Evolutionary conservation across 2,888 invertebrate species (phyloP).

Genomic region (Cryptocheilus praepositus): DNA sequence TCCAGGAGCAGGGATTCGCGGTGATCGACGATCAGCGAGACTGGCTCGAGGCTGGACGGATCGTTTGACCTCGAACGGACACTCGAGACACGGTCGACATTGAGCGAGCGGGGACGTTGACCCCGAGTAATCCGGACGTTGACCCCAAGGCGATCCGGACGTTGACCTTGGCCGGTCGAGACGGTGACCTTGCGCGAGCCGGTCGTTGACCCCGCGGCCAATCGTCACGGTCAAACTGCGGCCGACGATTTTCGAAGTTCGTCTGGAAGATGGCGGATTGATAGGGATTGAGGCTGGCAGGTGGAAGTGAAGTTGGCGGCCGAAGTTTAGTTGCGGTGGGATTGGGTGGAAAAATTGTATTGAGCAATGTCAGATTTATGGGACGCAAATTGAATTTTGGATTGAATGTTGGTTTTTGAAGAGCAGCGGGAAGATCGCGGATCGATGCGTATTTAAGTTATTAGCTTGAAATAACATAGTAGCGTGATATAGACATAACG

Average conservation of each 20-base stretch:
- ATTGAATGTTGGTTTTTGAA: too few species aligned
- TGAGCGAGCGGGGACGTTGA: slow-evolving; percentile 41
- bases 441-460: too few species aligned
- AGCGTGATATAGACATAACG: too few species aligned
- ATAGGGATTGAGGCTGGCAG: not conserved
- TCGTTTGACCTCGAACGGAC: slow-evolving; percentile 45
- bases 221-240: slow-evolving; percentile 19
- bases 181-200: slow-evolving; percentile 47
- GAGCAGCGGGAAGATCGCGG: too few species aligned
- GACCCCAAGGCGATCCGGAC: slow-evolving; percentile 44
- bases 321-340: too few species aligned
- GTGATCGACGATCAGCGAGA: too few species aligned
- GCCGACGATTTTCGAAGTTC: not conserved
- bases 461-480: too few species aligned
- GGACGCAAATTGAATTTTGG: too few species aligned
- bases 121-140: slow-evolving; percentile 37
- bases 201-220: slow-evolving; percentile 24
- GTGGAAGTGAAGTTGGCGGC: not conserved
- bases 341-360: too few species aligned
- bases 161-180: slow-evolving; percentile 39
- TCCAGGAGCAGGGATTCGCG: too few species aligned
- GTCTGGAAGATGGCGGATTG: not conserved
- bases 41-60: slow-evolving; percentile 8
- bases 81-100: slow-evolving; percentile 40
- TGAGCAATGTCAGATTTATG: too few species aligned